Conservation (phyloP, 2,113 vertebrate genomes). For the Carassius auratus region DNA sequence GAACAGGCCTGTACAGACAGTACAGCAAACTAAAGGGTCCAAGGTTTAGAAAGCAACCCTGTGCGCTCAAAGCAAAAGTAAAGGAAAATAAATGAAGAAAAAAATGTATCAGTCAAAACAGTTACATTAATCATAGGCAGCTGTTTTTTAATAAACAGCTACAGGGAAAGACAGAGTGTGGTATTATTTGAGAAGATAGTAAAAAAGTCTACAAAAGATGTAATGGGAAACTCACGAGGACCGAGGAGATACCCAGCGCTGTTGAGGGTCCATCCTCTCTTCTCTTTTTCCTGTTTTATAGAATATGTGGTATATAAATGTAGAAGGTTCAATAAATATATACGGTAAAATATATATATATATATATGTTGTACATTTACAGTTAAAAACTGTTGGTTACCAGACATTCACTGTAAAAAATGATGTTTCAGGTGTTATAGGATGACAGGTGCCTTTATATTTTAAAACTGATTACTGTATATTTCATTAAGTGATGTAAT, state of each 20-base stretch:
- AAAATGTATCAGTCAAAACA: not conserved
- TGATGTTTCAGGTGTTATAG: not conserved
- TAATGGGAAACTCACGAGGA: slow-evolving; percentile 83
- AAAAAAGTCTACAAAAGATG: not conserved
- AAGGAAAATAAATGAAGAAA: too few relatives aligned
- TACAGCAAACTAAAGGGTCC: not conserved
- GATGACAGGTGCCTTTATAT: not conserved
- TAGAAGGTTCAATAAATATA: not conserved
- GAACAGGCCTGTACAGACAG: not conserved
- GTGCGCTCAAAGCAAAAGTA: not conserved
- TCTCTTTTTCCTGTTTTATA: slow-evolving; percentile 86
- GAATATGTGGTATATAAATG: not conserved
- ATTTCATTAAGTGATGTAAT: not conserved
- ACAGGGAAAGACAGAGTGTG: not conserved
- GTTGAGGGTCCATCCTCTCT: slow-evolving; percentile 96
- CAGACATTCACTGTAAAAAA: not conserved
- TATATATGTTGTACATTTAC: too few relatives aligned
- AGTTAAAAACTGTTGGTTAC: not conserved
- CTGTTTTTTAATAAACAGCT: not conserved
- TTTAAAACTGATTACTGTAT: too few relatives aligned
- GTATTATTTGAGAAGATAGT: not conserved
- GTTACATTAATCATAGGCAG: not conserved
- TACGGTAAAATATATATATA: too few relatives aligned
- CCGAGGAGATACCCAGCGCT: slow-evolving; percentile 95
- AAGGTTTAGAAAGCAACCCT: not conserved